Base-by-base conservation (phyloP, 2,888 invertebrate species). In the Chrysodeixis includens region DNA sequence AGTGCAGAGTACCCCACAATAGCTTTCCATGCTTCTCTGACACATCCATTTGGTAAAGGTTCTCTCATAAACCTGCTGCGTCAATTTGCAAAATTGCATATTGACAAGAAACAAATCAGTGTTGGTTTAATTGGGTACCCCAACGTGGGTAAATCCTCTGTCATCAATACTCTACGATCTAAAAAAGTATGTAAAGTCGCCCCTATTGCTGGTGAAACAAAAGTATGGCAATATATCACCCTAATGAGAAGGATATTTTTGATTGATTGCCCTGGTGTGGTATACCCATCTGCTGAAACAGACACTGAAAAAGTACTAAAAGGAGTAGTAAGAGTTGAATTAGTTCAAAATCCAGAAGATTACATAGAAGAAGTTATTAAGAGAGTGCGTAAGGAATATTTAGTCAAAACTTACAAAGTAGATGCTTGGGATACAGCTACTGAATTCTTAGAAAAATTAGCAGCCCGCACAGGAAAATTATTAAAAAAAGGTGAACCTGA, bases 141-240 rank as follows among this genome's bases (percentile, higher is more conserved):
- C 1, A 99, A 99, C 95, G 98, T 98, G 5, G 99, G 99, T 0
- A 99, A 99, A 93, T 99, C 99, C 71, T 99, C 99, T 0, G 97
- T 99, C 7, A 99, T 99, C 75, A 99, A 99, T 90, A 98, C 99
- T 0, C 93, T 99, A 63, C 96, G 98, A 62, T 97, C 98, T 10
- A 99, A 99, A 86, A 99, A 99, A 93, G 99, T 99, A 0, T 99
- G 99, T 90, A 99, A 99, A 91, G 99, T 98, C 0, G 99, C 99
- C 5, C 99, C 99, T 0, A 98, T 99, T 84, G 99, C 99, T 65
- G 99, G 99, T 6, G 98, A 98, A 92, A 98, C 98, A 0, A 98
- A 98, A 95, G 99, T 99, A 1, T 99, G 99, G 99, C 99, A 99
- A 90, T 99, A 99, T 88, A 99, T 99, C 51, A 99, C 99, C 0